phyloP scores from a whole-genome alignment of 2,113 vertebrate species.

The Astatoreochromis straeleni region DNA sequence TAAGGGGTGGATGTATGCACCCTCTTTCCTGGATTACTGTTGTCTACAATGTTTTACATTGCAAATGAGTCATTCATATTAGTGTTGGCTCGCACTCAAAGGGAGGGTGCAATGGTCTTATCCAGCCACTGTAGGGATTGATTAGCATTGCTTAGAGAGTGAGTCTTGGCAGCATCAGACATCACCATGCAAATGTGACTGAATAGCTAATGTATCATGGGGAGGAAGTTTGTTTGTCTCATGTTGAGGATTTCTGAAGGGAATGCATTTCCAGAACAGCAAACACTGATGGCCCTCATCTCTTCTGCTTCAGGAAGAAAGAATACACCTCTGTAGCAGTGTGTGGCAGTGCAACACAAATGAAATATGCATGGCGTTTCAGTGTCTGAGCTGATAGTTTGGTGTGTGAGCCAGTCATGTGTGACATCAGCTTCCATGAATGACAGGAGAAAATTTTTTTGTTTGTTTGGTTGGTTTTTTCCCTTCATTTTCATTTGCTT shows the following conservation, averaged over 20 bases:
- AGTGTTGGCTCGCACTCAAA: conserved; percentile 62
- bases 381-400: not conserved
- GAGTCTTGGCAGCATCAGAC: conserved; percentile 51
- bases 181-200: conserved; percentile 51
- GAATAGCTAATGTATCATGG: conserved; percentile 65
- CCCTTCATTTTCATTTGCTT: not conserved
- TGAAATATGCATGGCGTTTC: not conserved
- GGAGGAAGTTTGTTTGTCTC: conserved; percentile 56
- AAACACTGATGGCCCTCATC: conserved; percentile 2
- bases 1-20: conserved; percentile 17
- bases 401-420: not conserved
- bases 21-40: conserved; percentile 47
- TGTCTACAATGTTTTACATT: conserved; percentile 60
- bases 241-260: conserved; percentile 36
- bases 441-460: not conserved
- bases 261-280: conserved; percentile 33
- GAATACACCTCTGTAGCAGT: not conserved
- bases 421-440: not conserved
- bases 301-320: not conserved
- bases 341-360: not conserved
- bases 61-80: conserved; percentile 73
- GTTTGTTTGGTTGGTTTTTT: not conserved
- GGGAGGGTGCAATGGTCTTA: conserved; percentile 56
- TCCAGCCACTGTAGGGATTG: conserved; percentile 65
- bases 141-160: conserved; percentile 66